These are phyloP conservation scores for Acropternis orthonyx DNA, from an alignment of 2,797 vertebrate genomes.

Conservation along the genomic window DNA sequence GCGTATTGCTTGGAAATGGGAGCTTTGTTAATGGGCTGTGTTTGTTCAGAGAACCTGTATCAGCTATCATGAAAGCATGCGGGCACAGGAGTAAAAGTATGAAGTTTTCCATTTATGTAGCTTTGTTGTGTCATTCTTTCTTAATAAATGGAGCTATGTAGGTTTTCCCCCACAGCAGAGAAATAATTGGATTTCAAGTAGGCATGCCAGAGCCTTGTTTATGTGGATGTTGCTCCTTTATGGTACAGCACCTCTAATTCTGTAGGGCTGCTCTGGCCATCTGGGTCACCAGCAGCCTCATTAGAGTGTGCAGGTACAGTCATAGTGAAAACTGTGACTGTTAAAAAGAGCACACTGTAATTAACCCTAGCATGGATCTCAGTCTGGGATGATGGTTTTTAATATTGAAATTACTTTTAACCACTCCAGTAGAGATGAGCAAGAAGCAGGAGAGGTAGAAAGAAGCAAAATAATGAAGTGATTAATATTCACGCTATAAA, in stretches of 20 bases:
- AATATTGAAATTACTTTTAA: slow-evolving; percentile 8
- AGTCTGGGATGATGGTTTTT: not conserved
- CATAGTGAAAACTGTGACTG: not conserved
- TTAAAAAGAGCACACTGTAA: not conserved
- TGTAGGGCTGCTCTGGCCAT: not conserved
- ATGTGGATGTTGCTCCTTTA: not conserved
- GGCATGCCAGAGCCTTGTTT: not conserved
- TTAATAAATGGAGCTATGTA: not conserved
- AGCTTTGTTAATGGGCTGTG: not conserved
- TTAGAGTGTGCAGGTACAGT: slow-evolving; percentile 33
- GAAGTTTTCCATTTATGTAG: not conserved
- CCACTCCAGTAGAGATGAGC: not conserved
- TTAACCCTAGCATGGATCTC: not conserved
- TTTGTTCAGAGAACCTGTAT: not conserved
- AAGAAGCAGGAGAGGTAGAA: not conserved
- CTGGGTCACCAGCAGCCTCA: slow-evolving; percentile 1
- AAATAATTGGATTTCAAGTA: slow-evolving; percentile 18
- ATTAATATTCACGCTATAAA: slow-evolving; percentile 24
- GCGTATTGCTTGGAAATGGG: not conserved
- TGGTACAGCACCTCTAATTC: not conserved
- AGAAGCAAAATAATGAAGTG: slow-evolving; percentile 17
- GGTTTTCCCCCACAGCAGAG: not conserved
- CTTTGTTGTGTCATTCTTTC: not conserved
- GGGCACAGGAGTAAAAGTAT: not conserved
- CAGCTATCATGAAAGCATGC: not conserved